A percentile compares a stretch with the other conserved stretches of the same genome.
These are phyloP conservation scores for Bradysia coprophila DNA, from an alignment of 1,140 invertebrate species.

Conservation along the genomic window DNA sequence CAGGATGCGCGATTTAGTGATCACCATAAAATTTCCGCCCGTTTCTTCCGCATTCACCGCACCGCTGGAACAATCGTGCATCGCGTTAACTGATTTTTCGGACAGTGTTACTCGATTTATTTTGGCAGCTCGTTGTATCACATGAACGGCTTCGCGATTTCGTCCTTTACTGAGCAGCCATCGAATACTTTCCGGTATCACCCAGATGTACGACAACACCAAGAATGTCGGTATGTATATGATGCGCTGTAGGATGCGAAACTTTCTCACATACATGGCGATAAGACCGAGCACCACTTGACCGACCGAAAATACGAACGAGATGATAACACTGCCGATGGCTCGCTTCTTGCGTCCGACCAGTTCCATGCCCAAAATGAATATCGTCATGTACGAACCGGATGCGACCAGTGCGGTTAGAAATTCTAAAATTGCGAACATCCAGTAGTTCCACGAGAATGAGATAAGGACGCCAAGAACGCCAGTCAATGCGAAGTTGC, in stretches of 20 bases:
- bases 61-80: slow-evolving; percentile 11
- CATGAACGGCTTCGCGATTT: slow-evolving; percentile 34
- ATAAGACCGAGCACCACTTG: slow-evolving; percentile 42
- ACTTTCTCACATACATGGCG: slow-evolving; percentile 47
- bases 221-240: slow-evolving; percentile 45
- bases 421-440: slow-evolving; percentile 35
- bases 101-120: slow-evolving; percentile 42
- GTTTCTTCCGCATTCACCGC: slow-evolving; percentile 11
- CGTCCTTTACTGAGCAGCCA: slow-evolving; percentile 55
- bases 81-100: slow-evolving; percentile 17
- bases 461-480: slow-evolving; percentile 39
- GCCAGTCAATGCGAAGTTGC: slow-evolving; percentile 32
- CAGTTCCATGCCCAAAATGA: slow-evolving; percentile 50
- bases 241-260: slow-evolving; percentile 44
- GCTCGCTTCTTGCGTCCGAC: slow-evolving; percentile 54
- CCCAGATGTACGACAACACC: slow-evolving; percentile 36
- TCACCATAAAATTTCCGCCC: slow-evolving; percentile 12
- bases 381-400: slow-evolving; percentile 35
- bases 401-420: slow-evolving; percentile 39
- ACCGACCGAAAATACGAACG: slow-evolving; percentile 50
- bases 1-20: slow-evolving; percentile 19
- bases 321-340: slow-evolving; percentile 48
- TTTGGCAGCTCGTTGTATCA: slow-evolving; percentile 38
- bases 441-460: slow-evolving; percentile 39
- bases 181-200: slow-evolving; percentile 41